A percentile compares a stretch with the other conserved stretches of the same genome.
Evolutionary conservation across 2,888 invertebrate species (phyloP).

Genomic region (Lamproptera curius): DNA sequence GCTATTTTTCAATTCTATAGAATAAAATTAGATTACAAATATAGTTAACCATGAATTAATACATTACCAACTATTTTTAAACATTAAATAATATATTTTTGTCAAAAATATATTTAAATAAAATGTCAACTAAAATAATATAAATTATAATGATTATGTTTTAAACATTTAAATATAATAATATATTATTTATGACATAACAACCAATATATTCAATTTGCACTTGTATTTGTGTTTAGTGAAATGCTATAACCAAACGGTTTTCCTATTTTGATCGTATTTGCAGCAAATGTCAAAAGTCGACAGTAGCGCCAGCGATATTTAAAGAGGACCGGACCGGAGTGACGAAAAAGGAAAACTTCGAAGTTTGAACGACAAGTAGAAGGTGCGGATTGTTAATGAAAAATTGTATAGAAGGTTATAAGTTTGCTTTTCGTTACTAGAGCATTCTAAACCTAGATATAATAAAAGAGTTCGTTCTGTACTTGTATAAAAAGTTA

Average conservation of each 20-base stretch:
- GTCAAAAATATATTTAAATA: too few relatives aligned
- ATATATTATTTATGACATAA: too few relatives aligned
- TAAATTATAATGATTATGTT: too few relatives aligned
- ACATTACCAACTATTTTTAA: too few relatives aligned
- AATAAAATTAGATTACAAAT: background rate
- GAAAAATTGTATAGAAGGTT: conserved; percentile 11
- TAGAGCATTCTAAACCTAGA: conserved; percentile 5
- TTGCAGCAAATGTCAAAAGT: conserved; percentile 12
- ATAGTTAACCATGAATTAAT: background rate
- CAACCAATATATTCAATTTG: too few relatives aligned
- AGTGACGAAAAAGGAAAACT: conserved; percentile 3
- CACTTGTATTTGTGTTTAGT: too few relatives aligned
- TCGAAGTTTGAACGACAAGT: conserved; percentile 14
- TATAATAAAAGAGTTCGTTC: too few relatives aligned
- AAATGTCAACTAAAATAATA: too few relatives aligned
- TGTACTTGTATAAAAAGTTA: conserved; percentile 5
- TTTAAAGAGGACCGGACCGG: background rate
- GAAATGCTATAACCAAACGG: background rate
- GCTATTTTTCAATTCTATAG: background rate
- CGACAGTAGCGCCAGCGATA: conserved; percentile 18
- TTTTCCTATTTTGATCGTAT: conserved; percentile 1
- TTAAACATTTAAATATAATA: too few relatives aligned
- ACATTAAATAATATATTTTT: too few relatives aligned
- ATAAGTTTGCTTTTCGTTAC: conserved; percentile 9
- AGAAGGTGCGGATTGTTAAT: conserved; percentile 11